Conservation (phyloP, 2,113 vertebrate species). For the Chloropsis cyanopogon region DNA sequence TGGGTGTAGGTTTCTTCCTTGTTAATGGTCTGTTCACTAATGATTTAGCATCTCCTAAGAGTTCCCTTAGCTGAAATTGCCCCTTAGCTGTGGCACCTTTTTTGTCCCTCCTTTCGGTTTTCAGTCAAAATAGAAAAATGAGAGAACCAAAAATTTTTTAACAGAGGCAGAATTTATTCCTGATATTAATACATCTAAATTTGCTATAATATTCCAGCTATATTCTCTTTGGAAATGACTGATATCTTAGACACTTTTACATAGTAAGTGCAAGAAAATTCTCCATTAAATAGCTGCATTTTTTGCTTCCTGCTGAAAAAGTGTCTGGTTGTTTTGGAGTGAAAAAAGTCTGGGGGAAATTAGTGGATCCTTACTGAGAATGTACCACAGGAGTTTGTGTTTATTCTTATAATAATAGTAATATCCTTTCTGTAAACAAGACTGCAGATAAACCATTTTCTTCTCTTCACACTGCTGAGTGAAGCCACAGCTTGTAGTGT, state of each 20-base stretch:
- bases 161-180: background rate
- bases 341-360: background rate
- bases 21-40: conserved; percentile 51
- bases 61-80: background rate
- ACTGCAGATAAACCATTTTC: background rate
- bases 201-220: background rate
- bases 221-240: background rate
- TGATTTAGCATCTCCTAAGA: conserved; percentile 36
- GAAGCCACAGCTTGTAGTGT: background rate
- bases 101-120: conserved; percentile 1
- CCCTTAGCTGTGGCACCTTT: background rate
- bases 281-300: background rate
- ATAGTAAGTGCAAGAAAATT: background rate
- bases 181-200: background rate
- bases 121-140: background rate
- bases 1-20: conserved; percentile 25
- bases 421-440: background rate
- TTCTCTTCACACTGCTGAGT: background rate
- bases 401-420: background rate
- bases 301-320: conserved; percentile 9
- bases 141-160: background rate
- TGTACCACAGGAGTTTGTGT: background rate
- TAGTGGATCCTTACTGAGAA: background rate
- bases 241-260: background rate
- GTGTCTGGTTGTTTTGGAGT: background rate